These are phyloP conservation scores for Tortricodes alternella DNA, from an alignment of 2,888 invertebrate genomes.

Conservation along the genomic window DNA sequence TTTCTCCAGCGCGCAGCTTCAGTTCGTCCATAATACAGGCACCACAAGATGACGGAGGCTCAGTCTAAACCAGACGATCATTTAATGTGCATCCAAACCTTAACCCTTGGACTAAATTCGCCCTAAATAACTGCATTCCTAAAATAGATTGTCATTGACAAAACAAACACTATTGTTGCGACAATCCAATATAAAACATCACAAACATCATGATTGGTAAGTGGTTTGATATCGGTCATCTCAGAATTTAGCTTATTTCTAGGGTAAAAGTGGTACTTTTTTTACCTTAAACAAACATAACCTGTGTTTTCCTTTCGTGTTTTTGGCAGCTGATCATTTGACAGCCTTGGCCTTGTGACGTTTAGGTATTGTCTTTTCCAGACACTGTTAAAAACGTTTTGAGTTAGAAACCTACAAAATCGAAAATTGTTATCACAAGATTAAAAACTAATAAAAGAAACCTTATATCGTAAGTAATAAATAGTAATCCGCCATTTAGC, in stretches of 20 bases:
- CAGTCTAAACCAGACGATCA: slow-evolving; percentile 54
- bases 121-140: slow-evolving; percentile 64
- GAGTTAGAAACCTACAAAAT: not conserved
- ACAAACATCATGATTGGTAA: not conserved
- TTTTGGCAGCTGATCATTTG: slow-evolving; percentile 28
- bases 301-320: slow-evolving; percentile 40
- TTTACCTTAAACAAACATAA: slow-evolving; percentile 62
- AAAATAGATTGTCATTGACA: slow-evolving; percentile 64
- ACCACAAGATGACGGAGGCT: slow-evolving; percentile 50
- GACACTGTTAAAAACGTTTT: not conserved
- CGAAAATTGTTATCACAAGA: not conserved
- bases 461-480: no score
- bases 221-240: not conserved
- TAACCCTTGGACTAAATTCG: slow-evolving; percentile 77
- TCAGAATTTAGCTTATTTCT: slow-evolving; percentile 5
- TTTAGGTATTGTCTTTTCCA: slow-evolving; percentile 7
- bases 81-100: slow-evolving; percentile 68
- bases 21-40: slow-evolving; percentile 72
- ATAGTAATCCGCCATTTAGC: no score
- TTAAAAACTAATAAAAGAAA: no score
- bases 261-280: slow-evolving; percentile 32
- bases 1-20: slow-evolving; percentile 72
- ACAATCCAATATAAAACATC: not conserved
- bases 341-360: slow-evolving; percentile 13
- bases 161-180: not conserved